These are phyloP conservation scores for Lucinisca nassula DNA, from an alignment of 2,888 invertebrate genomes.

Conservation along the genomic window DNA sequence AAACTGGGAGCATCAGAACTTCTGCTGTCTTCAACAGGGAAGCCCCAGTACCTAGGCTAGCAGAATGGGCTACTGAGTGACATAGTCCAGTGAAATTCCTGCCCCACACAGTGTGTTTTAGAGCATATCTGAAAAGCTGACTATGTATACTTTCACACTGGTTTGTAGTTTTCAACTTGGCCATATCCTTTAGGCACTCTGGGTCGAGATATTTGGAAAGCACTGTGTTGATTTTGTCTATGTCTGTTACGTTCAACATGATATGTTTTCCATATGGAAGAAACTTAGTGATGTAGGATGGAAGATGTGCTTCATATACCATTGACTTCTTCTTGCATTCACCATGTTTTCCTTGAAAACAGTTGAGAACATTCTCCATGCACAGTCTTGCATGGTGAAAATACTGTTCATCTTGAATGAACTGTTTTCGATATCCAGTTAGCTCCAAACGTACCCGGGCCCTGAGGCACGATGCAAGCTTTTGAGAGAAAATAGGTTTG, in stretches of 20 bases:
- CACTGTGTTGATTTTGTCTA: neutral
- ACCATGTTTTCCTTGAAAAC: conserved; percentile 10
- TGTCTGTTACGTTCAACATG: conserved; percentile 2
- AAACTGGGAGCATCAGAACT: neutral
- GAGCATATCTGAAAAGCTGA: conserved; percentile 13
- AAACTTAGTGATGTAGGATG: neutral
- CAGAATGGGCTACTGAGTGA: conserved; percentile 18
- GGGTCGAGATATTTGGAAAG: neutral
- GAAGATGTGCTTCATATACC: conserved; percentile 22
- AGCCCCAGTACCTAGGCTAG: neutral
- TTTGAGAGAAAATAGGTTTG: neutral
- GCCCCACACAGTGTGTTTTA: conserved; percentile 27
- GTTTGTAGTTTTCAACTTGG: conserved; percentile 18
- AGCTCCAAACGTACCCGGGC: conserved; percentile 13
- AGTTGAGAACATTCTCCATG: neutral
- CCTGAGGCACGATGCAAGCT: conserved; percentile 7
- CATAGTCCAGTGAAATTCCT: conserved; percentile 31
- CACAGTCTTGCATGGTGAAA: neutral
- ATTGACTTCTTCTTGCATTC: neutral
- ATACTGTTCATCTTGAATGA: neutral
- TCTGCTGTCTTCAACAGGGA: neutral
- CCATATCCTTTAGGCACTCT: neutral
- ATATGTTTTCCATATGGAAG: conserved; percentile 33
- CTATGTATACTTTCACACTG: conserved; percentile 28
- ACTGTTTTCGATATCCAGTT: neutral